Conservation (phyloP, 53 echinoderm and acorn worm genomes). For the Arbacia lixula region DNA sequence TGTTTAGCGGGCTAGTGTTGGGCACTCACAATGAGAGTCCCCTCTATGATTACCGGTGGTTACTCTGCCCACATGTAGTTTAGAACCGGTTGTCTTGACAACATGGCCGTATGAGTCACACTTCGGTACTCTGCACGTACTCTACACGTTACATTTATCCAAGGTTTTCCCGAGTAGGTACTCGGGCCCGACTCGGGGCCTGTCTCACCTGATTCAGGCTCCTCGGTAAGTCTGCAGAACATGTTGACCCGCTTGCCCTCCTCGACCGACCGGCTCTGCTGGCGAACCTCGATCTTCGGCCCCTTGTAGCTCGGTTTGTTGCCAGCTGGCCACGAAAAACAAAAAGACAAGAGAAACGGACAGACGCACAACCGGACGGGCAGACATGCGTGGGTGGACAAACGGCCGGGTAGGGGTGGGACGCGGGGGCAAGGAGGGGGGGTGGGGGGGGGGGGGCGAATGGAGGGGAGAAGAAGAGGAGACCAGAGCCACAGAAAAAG, state of each 20-base stretch:
- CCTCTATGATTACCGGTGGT: too few species aligned
- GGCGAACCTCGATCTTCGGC: constrained; percentile 46
- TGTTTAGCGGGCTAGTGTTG: too few species aligned
- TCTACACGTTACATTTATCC: too few species aligned
- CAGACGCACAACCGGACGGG: not conserved
- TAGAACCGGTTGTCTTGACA: too few species aligned
- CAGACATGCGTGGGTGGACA: not conserved
- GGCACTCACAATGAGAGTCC: too few species aligned
- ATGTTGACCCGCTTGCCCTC: constrained; percentile 49
- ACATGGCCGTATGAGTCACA: too few species aligned
- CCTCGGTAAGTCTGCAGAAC: constrained; percentile 41
- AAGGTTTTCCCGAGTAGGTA: too few species aligned
- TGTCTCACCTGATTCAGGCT: constrained; percentile 28
- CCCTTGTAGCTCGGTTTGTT: constrained; percentile 56
- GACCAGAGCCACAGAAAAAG: not conserved
- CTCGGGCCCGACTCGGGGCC: too few species aligned
- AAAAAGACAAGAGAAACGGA: not conserved
- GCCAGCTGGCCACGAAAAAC: constrained; percentile 1
- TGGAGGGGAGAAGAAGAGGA: not conserved
- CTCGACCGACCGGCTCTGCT: constrained; percentile 23
- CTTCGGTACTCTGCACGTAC: too few species aligned
- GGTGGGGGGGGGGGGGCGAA: not conserved
- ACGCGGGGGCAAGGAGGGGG: not conserved
- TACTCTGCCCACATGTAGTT: too few species aligned
- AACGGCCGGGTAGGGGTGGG: not conserved